These are phyloP conservation scores for Choristoneura rosaceana DNA, from an alignment of 2,888 invertebrate genomes.

Conservation along the genomic window DNA sequence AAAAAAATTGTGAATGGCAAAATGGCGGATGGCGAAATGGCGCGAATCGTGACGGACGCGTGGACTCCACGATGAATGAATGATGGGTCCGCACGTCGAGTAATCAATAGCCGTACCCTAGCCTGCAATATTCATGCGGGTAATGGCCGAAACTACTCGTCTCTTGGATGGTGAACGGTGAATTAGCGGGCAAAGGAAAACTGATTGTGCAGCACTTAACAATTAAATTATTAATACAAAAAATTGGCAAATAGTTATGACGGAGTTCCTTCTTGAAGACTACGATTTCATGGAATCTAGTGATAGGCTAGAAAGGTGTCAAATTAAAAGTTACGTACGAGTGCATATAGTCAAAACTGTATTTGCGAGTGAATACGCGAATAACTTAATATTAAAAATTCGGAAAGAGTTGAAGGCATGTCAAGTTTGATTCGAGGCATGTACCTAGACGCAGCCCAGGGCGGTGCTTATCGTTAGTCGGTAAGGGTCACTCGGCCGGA, in stretches of 20 bases:
- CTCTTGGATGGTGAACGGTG: constrained; percentile 36
- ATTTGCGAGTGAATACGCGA: neutral
- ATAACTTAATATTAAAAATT: neutral
- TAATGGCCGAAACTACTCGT: constrained; percentile 62
- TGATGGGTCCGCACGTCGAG: constrained; percentile 64
- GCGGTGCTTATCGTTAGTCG: constrained; percentile 38
- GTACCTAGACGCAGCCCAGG: constrained; percentile 26
- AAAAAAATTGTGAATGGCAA: constrained; percentile 48
- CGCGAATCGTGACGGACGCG: constrained; percentile 61
- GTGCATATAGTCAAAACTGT: too few species aligned
- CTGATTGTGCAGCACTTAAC: neutral
- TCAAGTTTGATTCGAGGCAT: constrained; percentile 18
- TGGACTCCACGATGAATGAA: constrained; percentile 69
- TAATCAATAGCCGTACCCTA: constrained; percentile 59
- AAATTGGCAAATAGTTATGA: too few species aligned
- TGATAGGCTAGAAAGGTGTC: too few species aligned
- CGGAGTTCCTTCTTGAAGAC: neutral
- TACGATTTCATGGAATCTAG: too few species aligned
- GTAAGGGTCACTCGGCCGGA: constrained; percentile 46
- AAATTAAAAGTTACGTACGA: too few species aligned
- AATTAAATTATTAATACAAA: too few species aligned
- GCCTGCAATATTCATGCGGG: constrained; percentile 63
- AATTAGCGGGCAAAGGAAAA: constrained; percentile 19
- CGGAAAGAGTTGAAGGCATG: constrained; percentile 12
- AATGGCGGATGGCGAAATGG: constrained; percentile 47